Evolutionary conservation across 2,888 invertebrate genomes (phyloP).

Genomic region (Chorisops tibialis): DNA sequence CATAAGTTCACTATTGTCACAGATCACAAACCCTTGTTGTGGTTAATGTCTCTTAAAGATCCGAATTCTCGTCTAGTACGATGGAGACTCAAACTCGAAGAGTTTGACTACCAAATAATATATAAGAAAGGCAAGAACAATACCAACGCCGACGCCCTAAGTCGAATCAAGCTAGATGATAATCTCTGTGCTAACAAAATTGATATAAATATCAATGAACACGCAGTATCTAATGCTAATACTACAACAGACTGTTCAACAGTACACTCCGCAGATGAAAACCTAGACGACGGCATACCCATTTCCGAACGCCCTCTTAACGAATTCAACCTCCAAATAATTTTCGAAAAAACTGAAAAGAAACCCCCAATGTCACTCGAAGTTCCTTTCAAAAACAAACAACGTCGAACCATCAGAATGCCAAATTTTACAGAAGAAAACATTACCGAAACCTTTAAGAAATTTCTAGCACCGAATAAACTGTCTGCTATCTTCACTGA

Average conservation of each 20-base stretch:
- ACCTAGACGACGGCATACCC: not conserved
- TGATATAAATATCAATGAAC: conserved; percentile 15
- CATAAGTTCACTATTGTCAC: too few relatives aligned
- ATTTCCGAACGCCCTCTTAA: not conserved
- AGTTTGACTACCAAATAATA: conserved; percentile 36
- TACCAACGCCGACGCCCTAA: conserved; percentile 29
- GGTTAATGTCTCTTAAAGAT: too few relatives aligned
- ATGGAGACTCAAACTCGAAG: conserved; percentile 34
- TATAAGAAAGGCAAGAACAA: conserved; percentile 34
- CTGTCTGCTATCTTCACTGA: conserved; percentile 32
- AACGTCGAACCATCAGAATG: not conserved
- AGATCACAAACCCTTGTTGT: too few relatives aligned
- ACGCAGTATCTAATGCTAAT: not conserved
- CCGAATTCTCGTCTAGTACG: conserved; percentile 8
- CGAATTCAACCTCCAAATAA: not conserved
- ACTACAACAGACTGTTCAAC: not conserved
- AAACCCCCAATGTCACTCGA: not conserved
- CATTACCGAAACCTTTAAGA: conserved; percentile 31
- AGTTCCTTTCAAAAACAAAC: not conserved
- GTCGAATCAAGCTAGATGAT: not conserved
- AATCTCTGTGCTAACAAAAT: not conserved
- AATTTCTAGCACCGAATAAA: conserved; percentile 34
- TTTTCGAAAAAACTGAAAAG: not conserved
- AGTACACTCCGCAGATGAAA: not conserved
- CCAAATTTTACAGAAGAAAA: conserved; percentile 28